These are phyloP conservation scores for Nomia melanderi DNA, from an alignment of 1,140 invertebrate species.

Conservation along the genomic window DNA sequence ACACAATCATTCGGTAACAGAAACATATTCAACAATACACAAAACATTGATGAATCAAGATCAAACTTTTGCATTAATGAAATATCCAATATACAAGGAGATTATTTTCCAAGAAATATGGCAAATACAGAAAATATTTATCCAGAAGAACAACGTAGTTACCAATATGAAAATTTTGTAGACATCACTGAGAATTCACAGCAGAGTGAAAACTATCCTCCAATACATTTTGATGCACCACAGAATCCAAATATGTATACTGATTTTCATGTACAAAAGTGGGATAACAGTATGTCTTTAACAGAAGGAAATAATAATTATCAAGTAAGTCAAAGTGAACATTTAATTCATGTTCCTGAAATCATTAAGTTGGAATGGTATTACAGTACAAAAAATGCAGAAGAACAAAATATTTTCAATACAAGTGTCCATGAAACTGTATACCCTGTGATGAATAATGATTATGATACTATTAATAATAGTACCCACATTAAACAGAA, in stretches of 20 bases:
- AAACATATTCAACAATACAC: neutral
- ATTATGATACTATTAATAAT: neutral
- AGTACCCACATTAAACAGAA: neutral
- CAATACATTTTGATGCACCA: neutral
- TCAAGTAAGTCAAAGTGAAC: neutral
- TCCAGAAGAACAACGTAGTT: neutral
- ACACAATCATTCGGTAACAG: neutral
- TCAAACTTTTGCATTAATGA: neutral
- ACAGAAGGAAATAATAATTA: neutral
- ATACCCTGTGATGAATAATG: neutral
- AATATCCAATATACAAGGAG: neutral
- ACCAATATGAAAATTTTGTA: neutral
- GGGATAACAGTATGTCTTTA: neutral
- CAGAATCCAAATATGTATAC: constrained; percentile 3
- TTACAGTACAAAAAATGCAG: neutral
- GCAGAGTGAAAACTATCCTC: neutral
- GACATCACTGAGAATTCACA: neutral
- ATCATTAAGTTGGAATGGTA: neutral
- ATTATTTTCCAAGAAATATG: neutral
- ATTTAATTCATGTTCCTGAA: neutral
- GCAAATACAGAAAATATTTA: neutral
- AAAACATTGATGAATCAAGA: neutral
- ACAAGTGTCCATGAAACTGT: neutral
- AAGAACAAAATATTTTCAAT: neutral
- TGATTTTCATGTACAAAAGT: neutral